These are phyloP conservation scores for Melipona quadrifasciata DNA, from an alignment of 1,140 invertebrate genomes.

Conservation along the genomic window DNA sequence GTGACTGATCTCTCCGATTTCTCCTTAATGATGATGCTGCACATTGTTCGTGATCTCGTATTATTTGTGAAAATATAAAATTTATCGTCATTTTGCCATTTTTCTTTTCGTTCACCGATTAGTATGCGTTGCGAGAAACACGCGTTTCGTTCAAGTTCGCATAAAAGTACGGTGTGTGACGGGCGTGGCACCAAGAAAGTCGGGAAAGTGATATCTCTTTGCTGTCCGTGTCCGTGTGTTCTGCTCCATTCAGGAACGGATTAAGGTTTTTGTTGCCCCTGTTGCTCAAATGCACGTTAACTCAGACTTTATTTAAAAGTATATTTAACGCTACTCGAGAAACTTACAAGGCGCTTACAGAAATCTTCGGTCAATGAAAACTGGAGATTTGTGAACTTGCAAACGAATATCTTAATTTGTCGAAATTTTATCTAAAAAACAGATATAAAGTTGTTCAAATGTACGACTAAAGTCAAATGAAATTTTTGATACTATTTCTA, in stretches of 20 bases:
- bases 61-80: too few relatives aligned
- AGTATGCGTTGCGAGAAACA: constrained; percentile 17
- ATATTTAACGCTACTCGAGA: too few relatives aligned
- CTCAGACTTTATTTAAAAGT: too few relatives aligned
- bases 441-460: not conserved
- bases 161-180: constrained; percentile 33
- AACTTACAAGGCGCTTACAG: too few relatives aligned
- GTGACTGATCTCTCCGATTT: not conserved
- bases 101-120: not conserved
- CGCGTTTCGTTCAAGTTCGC: constrained; percentile 45
- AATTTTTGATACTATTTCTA: not conserved
- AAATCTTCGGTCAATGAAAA: too few relatives aligned
- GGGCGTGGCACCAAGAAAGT: constrained; percentile 63
- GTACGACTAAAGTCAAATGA: not conserved
- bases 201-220: constrained; percentile 65
- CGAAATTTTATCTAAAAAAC: not conserved
- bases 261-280: constrained; percentile 4
- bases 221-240: constrained; percentile 23
- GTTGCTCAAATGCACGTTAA: not conserved
- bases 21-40: not conserved
- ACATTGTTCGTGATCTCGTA: not conserved
- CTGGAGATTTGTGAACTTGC: too few relatives aligned
- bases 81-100: not conserved
- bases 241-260: constrained; percentile 46
- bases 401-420: too few relatives aligned